These are phyloP conservation scores for Steinernema hermaphroditum DNA, from an alignment of 2,888 invertebrate genomes.

Conservation along the genomic window DNA sequence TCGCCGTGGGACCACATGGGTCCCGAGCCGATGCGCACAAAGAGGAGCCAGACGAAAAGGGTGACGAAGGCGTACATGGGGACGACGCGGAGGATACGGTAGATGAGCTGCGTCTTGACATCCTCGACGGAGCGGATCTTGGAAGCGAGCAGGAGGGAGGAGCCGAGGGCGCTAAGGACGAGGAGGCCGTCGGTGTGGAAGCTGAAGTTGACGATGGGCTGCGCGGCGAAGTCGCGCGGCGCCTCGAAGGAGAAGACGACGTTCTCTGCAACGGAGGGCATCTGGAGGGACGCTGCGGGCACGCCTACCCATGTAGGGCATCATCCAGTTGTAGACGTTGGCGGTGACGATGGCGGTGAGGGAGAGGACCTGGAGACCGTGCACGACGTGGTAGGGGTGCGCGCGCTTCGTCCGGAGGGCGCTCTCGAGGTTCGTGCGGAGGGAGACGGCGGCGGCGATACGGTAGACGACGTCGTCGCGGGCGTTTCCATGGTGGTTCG, in stretches of 20 bases:
- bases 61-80: constrained; percentile 59
- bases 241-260: constrained; percentile 60
- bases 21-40: constrained; percentile 56
- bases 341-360: constrained; percentile 53
- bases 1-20: constrained; percentile 66
- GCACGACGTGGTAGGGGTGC: constrained; percentile 40
- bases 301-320: constrained; percentile 62
- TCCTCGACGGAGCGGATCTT: constrained; percentile 34
- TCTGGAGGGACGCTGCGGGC: no score
- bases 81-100: constrained; percentile 53
- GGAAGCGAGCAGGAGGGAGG: constrained; percentile 50
- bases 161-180: constrained; percentile 56
- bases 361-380: constrained; percentile 45
- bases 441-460: constrained; percentile 31
- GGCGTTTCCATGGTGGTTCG: constrained; percentile 9
- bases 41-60: constrained; percentile 54
- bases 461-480: constrained; percentile 22
- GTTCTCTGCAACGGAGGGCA: constrained; percentile 52
- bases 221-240: constrained; percentile 46
- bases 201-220: constrained; percentile 59
- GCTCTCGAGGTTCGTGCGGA: constrained; percentile 37
- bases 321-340: constrained; percentile 58
- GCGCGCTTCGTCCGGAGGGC: constrained; percentile 46
- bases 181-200: constrained; percentile 55
- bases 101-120: constrained; percentile 19